Percentiles rank a stretch among this genome's conserved stretches.
phyloP scores from a whole-genome alignment of 1,140 invertebrate species.

The Carcinoscorpius rotundicauda region DNA sequence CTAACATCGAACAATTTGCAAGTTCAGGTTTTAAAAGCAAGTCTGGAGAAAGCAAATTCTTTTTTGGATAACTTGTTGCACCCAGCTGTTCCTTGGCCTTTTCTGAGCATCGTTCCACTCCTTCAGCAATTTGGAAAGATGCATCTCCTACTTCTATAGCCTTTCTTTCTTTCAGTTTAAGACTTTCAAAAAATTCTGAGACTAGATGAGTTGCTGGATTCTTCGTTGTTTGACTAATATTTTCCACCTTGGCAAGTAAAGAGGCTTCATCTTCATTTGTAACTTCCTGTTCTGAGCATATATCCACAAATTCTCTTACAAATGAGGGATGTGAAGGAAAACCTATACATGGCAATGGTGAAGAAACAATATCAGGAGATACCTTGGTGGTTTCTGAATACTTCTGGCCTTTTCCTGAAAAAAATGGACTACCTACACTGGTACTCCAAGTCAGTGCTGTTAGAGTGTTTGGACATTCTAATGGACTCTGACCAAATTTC shows the following conservation, averaged over 20 bases:
- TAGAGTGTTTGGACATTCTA: neutral
- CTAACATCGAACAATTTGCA: neutral
- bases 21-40: neutral
- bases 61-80: neutral
- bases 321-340: neutral
- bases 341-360: neutral
- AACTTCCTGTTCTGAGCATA: neutral
- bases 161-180: conserved; percentile 20
- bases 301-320: no score
- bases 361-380: neutral
- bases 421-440: neutral
- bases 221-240: neutral
- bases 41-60: neutral
- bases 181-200: conserved; percentile 19
- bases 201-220: conserved; percentile 19
- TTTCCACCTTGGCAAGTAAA: neutral
- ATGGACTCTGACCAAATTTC: conserved; percentile 12
- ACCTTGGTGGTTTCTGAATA: neutral
- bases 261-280: neutral
- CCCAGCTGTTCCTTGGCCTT: neutral
- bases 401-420: neutral
- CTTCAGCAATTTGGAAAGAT: conserved; percentile 5
- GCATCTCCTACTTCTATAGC: conserved; percentile 12
- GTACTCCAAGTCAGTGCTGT: neutral
- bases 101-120: neutral